Evolutionary conservation across 2,888 invertebrate genomes (phyloP).

Genomic region (Andrena marginata): DNA sequence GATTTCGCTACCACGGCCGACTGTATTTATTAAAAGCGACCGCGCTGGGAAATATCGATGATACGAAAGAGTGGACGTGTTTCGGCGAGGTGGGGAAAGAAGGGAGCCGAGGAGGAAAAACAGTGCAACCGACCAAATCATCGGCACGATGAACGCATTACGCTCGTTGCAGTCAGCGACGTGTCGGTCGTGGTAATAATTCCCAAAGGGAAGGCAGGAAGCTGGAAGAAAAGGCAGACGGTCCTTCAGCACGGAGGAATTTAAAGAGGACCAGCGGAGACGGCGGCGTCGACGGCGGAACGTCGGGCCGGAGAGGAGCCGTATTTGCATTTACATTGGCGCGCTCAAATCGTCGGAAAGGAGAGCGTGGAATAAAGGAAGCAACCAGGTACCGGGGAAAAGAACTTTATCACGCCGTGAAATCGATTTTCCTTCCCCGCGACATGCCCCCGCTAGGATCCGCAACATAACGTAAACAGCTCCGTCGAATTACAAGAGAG

Average conservation of each 20-base stretch:
- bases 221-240: conserved; percentile 70
- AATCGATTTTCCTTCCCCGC: conserved; percentile 48
- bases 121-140: conserved; percentile 22
- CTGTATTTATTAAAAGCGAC: conserved; percentile 40
- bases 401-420: conserved; percentile 58
- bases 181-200: conserved; percentile 62
- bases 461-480: conserved; percentile 16
- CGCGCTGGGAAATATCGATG: conserved; percentile 32
- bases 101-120: neutral
- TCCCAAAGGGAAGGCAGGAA: conserved; percentile 60
- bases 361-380: conserved; percentile 60
- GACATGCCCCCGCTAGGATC: neutral
- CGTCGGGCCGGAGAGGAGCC: conserved; percentile 42
- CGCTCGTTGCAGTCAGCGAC: conserved; percentile 34
- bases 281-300: conserved; percentile 31
- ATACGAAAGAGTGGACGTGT: neutral
- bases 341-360: conserved; percentile 66
- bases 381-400: conserved; percentile 44
- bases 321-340: conserved; percentile 74
- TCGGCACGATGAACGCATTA: conserved; percentile 45
- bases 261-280: conserved; percentile 61
- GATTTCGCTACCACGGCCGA: conserved; percentile 34
- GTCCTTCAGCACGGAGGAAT: conserved; percentile 69
- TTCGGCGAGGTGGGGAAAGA: neutral
- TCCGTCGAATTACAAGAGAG: conserved; percentile 15